Percentiles rank a stretch among this genome's conserved stretches.
These are phyloP conservation scores for Nymphicus hollandicus DNA, from an alignment of 2,113 vertebrate species.

Conservation along the genomic window DNA sequence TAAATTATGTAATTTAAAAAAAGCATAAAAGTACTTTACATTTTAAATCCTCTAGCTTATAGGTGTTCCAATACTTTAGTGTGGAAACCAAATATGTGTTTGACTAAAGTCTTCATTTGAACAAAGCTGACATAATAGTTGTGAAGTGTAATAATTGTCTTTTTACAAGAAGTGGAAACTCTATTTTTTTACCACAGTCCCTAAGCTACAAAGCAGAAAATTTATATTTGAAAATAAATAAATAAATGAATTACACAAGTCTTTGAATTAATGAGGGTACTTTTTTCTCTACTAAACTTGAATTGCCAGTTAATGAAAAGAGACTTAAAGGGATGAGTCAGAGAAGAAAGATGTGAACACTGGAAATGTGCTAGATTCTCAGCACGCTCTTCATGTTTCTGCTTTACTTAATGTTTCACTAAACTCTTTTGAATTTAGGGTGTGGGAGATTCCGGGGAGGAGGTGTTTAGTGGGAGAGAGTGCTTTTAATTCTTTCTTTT, in stretches of 20 bases:
- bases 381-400: not conserved
- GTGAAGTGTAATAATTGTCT: not conserved
- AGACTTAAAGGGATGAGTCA: not conserved
- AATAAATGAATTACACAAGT: not conserved
- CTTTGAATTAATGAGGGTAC: not conserved
- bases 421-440: not conserved
- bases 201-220: not conserved
- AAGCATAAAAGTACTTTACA: not conserved
- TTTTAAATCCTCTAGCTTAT: not conserved
- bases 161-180: not conserved
- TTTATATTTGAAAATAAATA: not conserved
- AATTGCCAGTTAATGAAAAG: not conserved
- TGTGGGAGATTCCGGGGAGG: not conserved
- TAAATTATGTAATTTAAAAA: not conserved
- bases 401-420: not conserved
- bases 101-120: not conserved
- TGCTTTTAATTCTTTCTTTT: not conserved
- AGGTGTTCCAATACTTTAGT: not conserved
- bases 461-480: not conserved
- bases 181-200: not conserved
- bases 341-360: not conserved
- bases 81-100: not conserved
- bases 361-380: not conserved
- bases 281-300: not conserved
- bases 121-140: not conserved